phyloP scores from a whole-genome alignment of 1,140 invertebrate genomes.

The Diuraphis noxia region DNA sequence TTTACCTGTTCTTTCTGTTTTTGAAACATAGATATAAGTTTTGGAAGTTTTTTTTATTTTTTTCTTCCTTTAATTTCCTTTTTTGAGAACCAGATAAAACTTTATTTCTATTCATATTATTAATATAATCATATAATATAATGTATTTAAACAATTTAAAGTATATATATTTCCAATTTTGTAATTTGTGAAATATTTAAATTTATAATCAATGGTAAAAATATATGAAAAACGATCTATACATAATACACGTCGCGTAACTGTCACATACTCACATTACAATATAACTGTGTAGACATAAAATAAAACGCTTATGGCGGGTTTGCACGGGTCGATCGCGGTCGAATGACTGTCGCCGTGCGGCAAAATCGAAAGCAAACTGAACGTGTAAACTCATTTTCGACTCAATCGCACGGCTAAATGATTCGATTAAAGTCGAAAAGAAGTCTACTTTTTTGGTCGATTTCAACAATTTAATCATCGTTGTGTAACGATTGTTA shows the following conservation, averaged over 20 bases:
- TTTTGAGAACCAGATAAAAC: background rate
- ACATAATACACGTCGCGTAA: no score
- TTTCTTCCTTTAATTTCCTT: constrained; percentile 10
- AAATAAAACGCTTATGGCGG: no score
- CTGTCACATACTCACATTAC: no score
- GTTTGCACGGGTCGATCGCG: background rate
- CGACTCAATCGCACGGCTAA: no score
- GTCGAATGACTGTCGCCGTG: background rate
- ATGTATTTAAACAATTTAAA: background rate
- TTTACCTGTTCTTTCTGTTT: background rate
- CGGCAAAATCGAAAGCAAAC: background rate
- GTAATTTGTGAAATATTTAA: background rate
- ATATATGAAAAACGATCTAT: no score
- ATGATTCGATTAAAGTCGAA: no score
- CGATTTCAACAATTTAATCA: no score
- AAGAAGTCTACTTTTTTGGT: no score
- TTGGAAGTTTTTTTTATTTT: background rate
- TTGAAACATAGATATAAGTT: background rate
- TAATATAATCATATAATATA: background rate
- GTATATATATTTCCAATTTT: background rate
- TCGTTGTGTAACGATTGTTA: no score
- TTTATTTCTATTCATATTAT: background rate
- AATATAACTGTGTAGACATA: no score
- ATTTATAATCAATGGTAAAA: no score
- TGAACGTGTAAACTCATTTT: no score